Conservation (phyloP, 2,113 vertebrate genomes). For the Holacanthus passer region DNA sequence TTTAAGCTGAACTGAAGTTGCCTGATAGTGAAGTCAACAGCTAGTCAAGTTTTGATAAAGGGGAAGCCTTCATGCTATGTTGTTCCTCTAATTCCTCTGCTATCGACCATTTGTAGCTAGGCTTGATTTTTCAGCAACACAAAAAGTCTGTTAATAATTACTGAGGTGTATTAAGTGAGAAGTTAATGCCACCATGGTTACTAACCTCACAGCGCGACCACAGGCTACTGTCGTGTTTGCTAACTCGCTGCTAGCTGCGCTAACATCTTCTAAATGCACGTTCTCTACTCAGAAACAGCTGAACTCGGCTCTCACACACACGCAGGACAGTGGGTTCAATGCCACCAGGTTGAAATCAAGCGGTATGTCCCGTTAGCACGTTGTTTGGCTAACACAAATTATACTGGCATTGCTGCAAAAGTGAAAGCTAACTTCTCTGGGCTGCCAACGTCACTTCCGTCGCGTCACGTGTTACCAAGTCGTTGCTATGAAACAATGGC, state of each 20-base stretch:
- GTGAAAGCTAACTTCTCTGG: slow-evolving; percentile 17
- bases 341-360: too few relatives aligned
- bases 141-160: neutral
- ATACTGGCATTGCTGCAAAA: slow-evolving; percentile 44
- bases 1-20: neutral
- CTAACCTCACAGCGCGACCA: neutral
- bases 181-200: neutral
- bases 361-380: accelerated
- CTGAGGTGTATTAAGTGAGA: accelerated
- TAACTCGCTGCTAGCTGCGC: slow-evolving; percentile 53
- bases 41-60: neutral
- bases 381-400: neutral
- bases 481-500: too few relatives aligned
- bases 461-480: slow-evolving; percentile 4
- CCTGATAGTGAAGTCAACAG: neutral
- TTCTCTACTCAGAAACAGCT: neutral
- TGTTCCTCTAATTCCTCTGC: neutral
- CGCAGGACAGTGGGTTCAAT: accelerated
- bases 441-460: slow-evolving; percentile 29
- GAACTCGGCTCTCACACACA: neutral
- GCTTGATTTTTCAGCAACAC: neutral
- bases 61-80: slow-evolving; percentile 23
- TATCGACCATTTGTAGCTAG: too few relatives aligned
- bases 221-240: slow-evolving; percentile 42
- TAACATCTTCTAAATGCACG: neutral